Percentiles rank a stretch among this genome's conserved stretches.
phyloP scores from a whole-genome alignment of 2,797 vertebrate species.

The Atherinosoma microstoma region DNA sequence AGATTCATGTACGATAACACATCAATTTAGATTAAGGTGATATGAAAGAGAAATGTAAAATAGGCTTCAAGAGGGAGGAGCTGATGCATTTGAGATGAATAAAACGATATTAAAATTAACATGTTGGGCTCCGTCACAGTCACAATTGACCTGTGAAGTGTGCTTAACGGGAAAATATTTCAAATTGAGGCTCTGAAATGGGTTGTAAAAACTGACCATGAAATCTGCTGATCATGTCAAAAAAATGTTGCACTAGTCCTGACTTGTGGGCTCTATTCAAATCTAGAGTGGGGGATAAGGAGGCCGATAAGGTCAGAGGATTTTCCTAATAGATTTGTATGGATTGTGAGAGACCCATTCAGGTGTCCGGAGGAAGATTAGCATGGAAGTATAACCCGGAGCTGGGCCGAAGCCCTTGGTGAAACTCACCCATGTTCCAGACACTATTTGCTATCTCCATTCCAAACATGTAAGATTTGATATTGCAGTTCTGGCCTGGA shows the following conservation, averaged over 20 bases:
- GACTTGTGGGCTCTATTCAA: constrained; percentile 64
- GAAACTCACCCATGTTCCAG: constrained; percentile 64
- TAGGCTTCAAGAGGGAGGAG: constrained; percentile 68
- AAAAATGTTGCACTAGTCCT: constrained; percentile 30
- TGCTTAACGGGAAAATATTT: constrained; percentile 51
- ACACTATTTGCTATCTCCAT: constrained; percentile 66
- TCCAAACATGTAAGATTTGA: constrained; percentile 82
- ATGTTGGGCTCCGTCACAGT: constrained; percentile 35
- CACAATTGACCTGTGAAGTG: constrained; percentile 67
- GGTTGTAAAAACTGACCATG: constrained; percentile 14
- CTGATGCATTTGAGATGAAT: constrained; percentile 69
- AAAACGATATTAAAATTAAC: constrained; percentile 69
- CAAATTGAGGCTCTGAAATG: constrained; percentile 16
- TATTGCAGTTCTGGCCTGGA: constrained; percentile 72
- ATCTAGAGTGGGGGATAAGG: constrained; percentile 38
- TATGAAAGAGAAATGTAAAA: constrained; percentile 79
- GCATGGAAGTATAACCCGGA: constrained; percentile 61
- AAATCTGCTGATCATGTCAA: constrained; percentile 55
- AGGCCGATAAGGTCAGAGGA: constrained; percentile 67
- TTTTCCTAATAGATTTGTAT: constrained; percentile 79
- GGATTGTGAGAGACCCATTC: constrained; percentile 57
- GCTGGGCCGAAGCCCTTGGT: constrained; percentile 47
- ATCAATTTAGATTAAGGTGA: constrained; percentile 82
- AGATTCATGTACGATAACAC: constrained; percentile 76
- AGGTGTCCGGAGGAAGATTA: constrained; percentile 68